A percentile compares a stretch with the other conserved stretches of the same genome.
Conservation (phyloP, 2,888 invertebrate genomes). For the Argyra leucocephala region DNA sequence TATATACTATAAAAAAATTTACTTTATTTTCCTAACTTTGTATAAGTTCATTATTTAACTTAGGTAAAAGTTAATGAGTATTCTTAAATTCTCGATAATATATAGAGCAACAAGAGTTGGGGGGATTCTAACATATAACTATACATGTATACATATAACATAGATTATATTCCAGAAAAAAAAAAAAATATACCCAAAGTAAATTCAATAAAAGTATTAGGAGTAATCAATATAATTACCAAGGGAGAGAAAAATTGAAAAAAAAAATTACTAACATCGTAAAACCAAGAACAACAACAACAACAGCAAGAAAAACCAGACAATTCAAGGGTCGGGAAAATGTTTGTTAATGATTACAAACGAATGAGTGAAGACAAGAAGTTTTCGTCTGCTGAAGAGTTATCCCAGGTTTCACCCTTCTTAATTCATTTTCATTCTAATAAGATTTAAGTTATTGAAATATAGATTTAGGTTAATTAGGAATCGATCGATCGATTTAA, state of each 20-base stretch:
- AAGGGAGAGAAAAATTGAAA: not conserved
- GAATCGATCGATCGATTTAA: not conserved
- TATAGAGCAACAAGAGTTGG: not conserved
- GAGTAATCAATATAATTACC: not conserved
- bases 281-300: not conserved
- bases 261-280: not conserved
- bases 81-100: not conserved
- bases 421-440: too few relatives aligned
- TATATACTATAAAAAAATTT: too few relatives aligned
- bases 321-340: too few relatives aligned
- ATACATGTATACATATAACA: not conserved
- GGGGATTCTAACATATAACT: not conserved
- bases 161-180: not conserved
- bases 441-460: not conserved
- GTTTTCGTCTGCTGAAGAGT: not conserved
- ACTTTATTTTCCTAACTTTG: not conserved
- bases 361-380: not conserved
- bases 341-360: too few relatives aligned
- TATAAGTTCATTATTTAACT: slow-evolving; percentile 2
- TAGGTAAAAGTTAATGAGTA: not conserved
- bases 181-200: not conserved
- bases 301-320: not conserved
- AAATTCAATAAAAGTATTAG: slow-evolving; percentile 6
- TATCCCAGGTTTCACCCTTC: not conserved
- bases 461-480: slow-evolving; percentile 4